Evolutionary conservation across 2,797 vertebrate species (phyloP), one percentile per base, ranked within the genome.

Genomic region (Cirrhinus mrigala): DNA sequence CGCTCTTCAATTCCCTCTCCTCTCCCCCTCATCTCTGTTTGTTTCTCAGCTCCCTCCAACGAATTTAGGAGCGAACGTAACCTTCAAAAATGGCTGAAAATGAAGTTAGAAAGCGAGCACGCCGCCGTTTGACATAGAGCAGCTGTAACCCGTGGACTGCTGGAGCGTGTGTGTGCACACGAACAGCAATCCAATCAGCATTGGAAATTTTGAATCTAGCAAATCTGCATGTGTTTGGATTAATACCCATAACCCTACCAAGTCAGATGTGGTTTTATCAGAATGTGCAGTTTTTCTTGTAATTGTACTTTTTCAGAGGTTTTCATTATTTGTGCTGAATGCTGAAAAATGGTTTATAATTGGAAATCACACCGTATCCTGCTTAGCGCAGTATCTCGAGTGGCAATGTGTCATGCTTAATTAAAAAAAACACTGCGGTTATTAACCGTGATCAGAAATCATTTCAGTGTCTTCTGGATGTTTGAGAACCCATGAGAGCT

Each of bases 31-130:
- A 62, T 86, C 85, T 75, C 44, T 86, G 78, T 56, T 85, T 90
- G 89, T 91, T 90, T 86, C 86, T 84, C 85, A 77, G 89, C 90
- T 90, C 86, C 82, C 90, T 93, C 78, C 88, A 82, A 92, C 84
- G 90, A 90, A 89, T 92, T 91, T 90, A 86, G 88, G 81, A 83
- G 68, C 52, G 78, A 92, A 90, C 56, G 73, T 86, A 89, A 84
- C 84, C 44, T 90, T 86, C 81, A 79, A 76, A 92, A 94, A 92
- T 89, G 91, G 88, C 91, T 93, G 91, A 92, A 90, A 94, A 91
- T 92, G 89, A 90, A 95, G 92, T 94, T 94, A 90, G 90, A 92
- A 93, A 94, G 60, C 91, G 91, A 93, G 93, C 90, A 90, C 85
- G 79, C 33, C 87, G 68, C 89, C 88, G 90, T 93, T 93, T 91